These are phyloP conservation scores for Aporrectodea caliginosa DNA, from an alignment of 1,140 invertebrate species.

Conservation along the genomic window DNA sequence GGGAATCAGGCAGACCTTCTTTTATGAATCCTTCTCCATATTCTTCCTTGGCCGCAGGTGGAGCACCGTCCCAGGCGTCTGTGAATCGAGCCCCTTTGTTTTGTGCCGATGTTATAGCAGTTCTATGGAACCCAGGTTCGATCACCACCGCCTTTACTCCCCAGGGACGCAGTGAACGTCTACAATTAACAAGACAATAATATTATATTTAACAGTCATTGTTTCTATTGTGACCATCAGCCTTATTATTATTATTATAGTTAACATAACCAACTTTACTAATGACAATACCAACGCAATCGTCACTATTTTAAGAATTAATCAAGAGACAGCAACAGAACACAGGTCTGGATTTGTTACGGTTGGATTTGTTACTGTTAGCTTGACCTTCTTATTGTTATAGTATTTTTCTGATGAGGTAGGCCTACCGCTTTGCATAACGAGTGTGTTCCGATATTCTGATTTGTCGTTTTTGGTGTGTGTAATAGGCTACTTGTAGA, in stretches of 20 bases:
- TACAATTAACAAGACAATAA: too few relatives aligned
- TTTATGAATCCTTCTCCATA: conserved; percentile 7
- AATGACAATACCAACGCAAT: neutral
- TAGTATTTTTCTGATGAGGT: too few relatives aligned
- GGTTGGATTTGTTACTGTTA: too few relatives aligned
- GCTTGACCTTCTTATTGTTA: too few relatives aligned
- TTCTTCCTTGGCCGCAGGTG: conserved; percentile 3
- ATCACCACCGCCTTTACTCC: neutral
- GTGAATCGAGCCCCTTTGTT: neutral
- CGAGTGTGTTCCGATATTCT: too few relatives aligned
- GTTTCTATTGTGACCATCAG: neutral
- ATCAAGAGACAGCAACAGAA: too few relatives aligned
- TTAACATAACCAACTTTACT: neutral
- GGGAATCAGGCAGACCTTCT: too few relatives aligned
- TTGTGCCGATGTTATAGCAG: neutral
- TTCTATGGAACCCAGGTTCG: neutral
- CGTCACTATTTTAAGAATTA: neutral
- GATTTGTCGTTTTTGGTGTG: too few relatives aligned
- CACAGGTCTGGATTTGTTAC: too few relatives aligned
- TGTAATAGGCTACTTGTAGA: too few relatives aligned
- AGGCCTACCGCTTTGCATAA: too few relatives aligned
- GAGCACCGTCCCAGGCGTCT: neutral
- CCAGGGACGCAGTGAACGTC: neutral
- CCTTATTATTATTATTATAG: too few relatives aligned
- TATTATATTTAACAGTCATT: neutral